phyloP scores from a whole-genome alignment of 2,113 vertebrate genomes.

The Tympanuchus pallidicinctus region DNA sequence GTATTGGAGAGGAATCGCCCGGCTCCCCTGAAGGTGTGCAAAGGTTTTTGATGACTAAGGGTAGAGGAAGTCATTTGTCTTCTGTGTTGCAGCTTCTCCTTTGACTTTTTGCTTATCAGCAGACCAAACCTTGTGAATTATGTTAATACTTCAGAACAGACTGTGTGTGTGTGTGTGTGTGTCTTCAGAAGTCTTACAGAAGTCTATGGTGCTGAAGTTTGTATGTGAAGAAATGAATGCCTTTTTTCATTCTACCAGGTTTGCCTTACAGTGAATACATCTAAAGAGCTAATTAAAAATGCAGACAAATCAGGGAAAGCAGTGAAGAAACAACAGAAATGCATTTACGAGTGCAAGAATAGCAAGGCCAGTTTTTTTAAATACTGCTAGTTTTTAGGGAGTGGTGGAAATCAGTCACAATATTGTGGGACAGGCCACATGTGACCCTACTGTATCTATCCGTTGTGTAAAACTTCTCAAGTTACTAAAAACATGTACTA shows the following conservation, averaged over 20 bases:
- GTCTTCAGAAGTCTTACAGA: neutral
- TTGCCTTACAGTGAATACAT: neutral
- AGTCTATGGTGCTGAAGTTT: neutral
- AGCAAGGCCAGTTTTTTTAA: neutral
- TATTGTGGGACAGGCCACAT: neutral
- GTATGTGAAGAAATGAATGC: neutral
- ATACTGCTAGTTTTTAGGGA: neutral
- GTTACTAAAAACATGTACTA: neutral
- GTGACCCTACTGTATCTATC: neutral
- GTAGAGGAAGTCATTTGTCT: neutral
- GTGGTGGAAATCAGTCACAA: neutral
- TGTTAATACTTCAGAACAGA: neutral
- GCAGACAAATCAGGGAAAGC: neutral
- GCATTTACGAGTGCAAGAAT: neutral
- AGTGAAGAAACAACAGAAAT: neutral
- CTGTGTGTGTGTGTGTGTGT: no score
- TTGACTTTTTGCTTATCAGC: neutral
- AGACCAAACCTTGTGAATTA: rapidly evolving
- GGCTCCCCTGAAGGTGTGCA: neutral
- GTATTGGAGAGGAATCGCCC: neutral
- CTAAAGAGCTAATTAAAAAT: neutral
- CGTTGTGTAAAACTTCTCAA: neutral
- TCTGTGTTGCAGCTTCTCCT: neutral
- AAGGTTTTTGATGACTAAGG: neutral
- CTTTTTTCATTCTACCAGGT: neutral